Evolutionary conservation across 2,888 invertebrate species (phyloP).

Genomic region (Trypoxylon attenuatum): DNA sequence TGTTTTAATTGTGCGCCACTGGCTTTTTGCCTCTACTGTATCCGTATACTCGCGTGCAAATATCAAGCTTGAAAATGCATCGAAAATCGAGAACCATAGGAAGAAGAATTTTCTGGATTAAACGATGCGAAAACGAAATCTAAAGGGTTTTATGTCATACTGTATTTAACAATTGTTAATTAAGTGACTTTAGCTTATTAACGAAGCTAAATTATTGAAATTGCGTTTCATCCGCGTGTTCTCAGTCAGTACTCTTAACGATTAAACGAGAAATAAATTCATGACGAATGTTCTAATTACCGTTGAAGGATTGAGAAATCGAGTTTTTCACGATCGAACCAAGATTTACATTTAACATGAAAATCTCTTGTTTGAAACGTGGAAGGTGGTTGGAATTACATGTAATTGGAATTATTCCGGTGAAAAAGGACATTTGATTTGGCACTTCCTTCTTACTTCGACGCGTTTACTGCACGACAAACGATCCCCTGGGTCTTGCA

Average conservation of each 20-base stretch:
- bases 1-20: not conserved
- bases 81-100: too few species aligned
- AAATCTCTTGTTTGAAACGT: too few species aligned
- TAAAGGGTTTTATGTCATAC: too few species aligned
- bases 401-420: not conserved
- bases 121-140: too few species aligned
- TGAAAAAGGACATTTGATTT: not conserved
- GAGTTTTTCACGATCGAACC: not conserved
- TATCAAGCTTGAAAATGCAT: too few species aligned
- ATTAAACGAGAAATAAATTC: constrained; percentile 9
- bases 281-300: not conserved
- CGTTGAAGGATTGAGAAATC: not conserved
- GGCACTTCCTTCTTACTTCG: not conserved
- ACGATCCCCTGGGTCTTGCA: not conserved
- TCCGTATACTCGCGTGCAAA: too few species aligned
- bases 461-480: too few species aligned
- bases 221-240: not conserved
- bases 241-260: not conserved
- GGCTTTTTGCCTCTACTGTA: too few species aligned
- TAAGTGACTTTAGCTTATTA: constrained; percentile 2
- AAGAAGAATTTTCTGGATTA: too few species aligned
- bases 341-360: not conserved
- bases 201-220: constrained; percentile 31
- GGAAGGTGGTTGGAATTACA: not conserved
- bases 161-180: too few species aligned